These are phyloP conservation scores for Corbicula japonica DNA, from an alignment of 2,888 invertebrate species.

Conservation along the genomic window DNA sequence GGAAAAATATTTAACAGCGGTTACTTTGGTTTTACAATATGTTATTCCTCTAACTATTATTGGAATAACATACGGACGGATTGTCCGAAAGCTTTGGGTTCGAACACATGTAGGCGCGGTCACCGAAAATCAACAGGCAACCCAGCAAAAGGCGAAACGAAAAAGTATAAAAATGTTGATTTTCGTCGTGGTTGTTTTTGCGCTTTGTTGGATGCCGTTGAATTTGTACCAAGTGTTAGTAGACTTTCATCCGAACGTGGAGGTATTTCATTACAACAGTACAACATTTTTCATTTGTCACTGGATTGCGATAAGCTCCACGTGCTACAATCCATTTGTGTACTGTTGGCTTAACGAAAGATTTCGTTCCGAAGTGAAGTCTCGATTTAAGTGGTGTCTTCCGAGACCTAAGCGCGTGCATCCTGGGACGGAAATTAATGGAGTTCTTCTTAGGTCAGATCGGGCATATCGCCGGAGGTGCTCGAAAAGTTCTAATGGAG, in stretches of 20 bases:
- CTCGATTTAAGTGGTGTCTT: constrained; percentile 79
- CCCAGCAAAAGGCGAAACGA: constrained; percentile 85
- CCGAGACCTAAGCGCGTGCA: constrained; percentile 60
- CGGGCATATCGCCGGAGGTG: constrained; percentile 50
- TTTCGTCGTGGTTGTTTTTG: constrained; percentile 86
- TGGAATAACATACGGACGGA: constrained; percentile 85
- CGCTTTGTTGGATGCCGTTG: constrained; percentile 87
- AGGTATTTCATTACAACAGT: constrained; percentile 83
- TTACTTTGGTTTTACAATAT: constrained; percentile 86
- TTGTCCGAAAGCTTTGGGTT: constrained; percentile 84
- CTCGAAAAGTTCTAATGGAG: constrained; percentile 44
- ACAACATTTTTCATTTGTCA: constrained; percentile 86
- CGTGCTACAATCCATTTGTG: constrained; percentile 87
- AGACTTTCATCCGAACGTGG: constrained; percentile 82
- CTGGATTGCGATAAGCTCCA: constrained; percentile 87
- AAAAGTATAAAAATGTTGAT: constrained; percentile 87
- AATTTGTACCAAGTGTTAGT: constrained; percentile 87
- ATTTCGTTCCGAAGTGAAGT: constrained; percentile 84
- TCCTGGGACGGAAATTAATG: constrained; percentile 68
- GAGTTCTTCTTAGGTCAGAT: constrained; percentile 65
- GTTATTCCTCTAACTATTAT: constrained; percentile 86
- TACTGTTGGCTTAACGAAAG: constrained; percentile 87
- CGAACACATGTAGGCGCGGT: constrained; percentile 85
- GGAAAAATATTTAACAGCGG: constrained; percentile 85
- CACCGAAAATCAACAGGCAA: constrained; percentile 85